Conservation (phyloP, 2,888 invertebrate genomes). For the Amiota mariae region DNA sequence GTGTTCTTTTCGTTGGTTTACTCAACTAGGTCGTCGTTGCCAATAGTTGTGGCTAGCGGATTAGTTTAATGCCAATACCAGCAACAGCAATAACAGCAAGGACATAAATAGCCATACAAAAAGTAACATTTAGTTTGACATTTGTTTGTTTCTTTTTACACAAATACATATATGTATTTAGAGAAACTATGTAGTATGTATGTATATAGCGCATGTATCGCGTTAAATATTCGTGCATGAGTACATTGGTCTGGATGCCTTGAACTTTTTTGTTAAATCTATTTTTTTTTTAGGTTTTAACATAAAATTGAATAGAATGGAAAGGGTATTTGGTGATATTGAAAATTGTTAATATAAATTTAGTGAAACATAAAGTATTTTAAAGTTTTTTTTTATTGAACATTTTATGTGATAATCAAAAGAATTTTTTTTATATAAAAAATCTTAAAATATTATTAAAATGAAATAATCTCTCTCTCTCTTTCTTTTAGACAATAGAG, state of each 20-base stretch:
- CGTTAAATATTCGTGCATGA: not conserved
- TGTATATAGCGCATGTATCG: not conserved
- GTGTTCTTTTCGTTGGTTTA: not conserved
- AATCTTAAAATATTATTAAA: no score
- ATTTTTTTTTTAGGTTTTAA: not conserved
- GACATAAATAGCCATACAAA: conserved; percentile 32
- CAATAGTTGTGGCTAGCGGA: conserved; percentile 43
- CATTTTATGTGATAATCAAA: no score
- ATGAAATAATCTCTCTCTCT: no score
- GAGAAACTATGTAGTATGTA: no score
- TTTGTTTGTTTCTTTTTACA: conserved; percentile 5
- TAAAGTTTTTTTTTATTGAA: no score
- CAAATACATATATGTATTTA: not conserved
- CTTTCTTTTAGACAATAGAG: no score
- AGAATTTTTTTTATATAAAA: no score
- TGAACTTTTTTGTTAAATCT: no score
- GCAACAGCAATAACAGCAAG: no score
- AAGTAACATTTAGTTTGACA: conserved; percentile 16
- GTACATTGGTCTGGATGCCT: not conserved
- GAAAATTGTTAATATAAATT: no score
- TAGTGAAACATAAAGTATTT: no score
- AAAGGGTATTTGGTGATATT: not conserved
- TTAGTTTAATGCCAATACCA: conserved; percentile 60
- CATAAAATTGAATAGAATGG: conserved; percentile 11
- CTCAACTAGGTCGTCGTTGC: not conserved